Evolutionary conservation across 1,140 invertebrate genomes (phyloP), one percentile per base, ranked within the genome.

Genomic region (Drosophila truncata): DNA sequence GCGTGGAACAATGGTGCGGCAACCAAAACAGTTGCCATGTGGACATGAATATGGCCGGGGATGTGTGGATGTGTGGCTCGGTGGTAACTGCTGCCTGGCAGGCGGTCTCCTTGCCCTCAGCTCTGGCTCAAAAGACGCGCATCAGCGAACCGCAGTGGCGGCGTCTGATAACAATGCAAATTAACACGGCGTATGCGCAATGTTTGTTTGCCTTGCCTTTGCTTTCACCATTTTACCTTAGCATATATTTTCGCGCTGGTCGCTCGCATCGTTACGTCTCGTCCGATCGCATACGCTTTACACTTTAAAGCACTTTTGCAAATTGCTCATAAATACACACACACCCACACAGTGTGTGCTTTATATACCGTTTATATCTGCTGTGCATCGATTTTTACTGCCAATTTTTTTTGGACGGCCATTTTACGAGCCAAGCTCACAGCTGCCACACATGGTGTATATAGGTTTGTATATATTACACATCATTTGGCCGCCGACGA

Each of bases 121-220:
- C 74, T 67, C 67, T 71, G 78, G 58, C 66, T 65, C 75, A 62
- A 80, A 82, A 82, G 83, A 88, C 72, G 83, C 80, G 83, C 84
- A 75, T 83, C 67, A 88, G 84, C 64, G 80, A 80, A 75, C 77
- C 67, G 77, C 82, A 62, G 50, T 82, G 65, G 78, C 50, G 58
- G 73, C 83, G 66, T 72, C 69, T 75, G 84, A 88, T 88, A 88
- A 85, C 85, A 85, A 85, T 88, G 84, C 80, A 88, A 88, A 88
- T 88, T 82, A 78, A 80, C 69, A 71, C 67, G 77, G 72, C 84
- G 80, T 88, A 87, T 87, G 73, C 65, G 80, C 67, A 84, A 81
- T 88, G 59, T 81, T 84, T 77, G 58, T 79, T 88, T 61, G 49
- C 49, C 49, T 64, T 46, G 37, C 57, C 50, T 57, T 65, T 65